These are phyloP conservation scores for Nannobrachium achirus DNA, from an alignment of 2,113 vertebrate species.

Conservation along the genomic window DNA sequence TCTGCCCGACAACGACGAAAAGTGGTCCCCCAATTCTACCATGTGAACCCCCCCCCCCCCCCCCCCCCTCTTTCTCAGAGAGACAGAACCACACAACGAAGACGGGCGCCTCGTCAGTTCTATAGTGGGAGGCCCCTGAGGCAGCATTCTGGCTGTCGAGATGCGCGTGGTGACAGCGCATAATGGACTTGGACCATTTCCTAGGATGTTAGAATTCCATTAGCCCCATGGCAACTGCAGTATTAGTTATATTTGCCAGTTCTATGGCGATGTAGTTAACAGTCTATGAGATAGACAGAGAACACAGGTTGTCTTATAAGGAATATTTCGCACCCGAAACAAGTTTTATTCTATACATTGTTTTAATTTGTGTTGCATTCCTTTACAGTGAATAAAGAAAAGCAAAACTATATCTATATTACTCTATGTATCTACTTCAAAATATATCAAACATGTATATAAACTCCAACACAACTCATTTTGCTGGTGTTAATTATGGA, in stretches of 20 bases:
- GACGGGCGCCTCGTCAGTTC: constrained; percentile 28
- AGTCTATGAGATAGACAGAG: not conserved
- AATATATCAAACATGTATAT: no score
- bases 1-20: no score
- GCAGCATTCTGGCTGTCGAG: constrained; percentile 41
- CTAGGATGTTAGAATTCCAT: constrained; percentile 37
- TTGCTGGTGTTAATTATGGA: no score
- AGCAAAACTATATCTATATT: no score
- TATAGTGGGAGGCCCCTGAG: constrained; percentile 34
- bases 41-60: no score
- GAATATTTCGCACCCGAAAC: not conserved
- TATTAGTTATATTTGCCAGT: not conserved
- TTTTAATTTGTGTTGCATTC: no score
- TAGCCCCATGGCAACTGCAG: constrained; percentile 31
- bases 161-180: constrained; percentile 35
- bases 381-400: no score
- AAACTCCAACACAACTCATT: no score
- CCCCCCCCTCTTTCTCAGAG: not conserved
- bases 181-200: constrained; percentile 52
- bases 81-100: constrained; percentile 6
- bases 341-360: no score
- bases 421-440: no score
- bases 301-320: not conserved
- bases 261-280: not conserved
- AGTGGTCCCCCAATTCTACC: no score